Evolutionary conservation across 2,888 invertebrate genomes (phyloP), one percentile per base, ranked within the genome.

Genomic region (Leistus spinibarbis): DNA sequence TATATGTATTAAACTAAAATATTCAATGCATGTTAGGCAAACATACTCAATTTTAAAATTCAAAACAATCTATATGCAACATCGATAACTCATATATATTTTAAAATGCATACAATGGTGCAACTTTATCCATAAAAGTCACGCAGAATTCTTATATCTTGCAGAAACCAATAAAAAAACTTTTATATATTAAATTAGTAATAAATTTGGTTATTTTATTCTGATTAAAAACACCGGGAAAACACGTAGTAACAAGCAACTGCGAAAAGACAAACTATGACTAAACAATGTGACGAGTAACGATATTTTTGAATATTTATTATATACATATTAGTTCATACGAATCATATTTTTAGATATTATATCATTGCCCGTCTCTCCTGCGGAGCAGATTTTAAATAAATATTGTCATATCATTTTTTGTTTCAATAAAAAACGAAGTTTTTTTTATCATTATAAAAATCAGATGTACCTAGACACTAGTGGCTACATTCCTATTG

Each of bases 311-410:
- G 40, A 13, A 24, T 24, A 24, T n/a, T n/a, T 24, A 24, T 24
- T 24, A 24, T 24, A 24, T 24, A 24, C 7, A 7, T 24, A 24
- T 7, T 24, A 57, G 13, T n/a, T n/a, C 57, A 57, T 57, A 57
- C 17, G 57, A 7, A 60, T 22, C 19, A 60, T 60, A 60, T 60
- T 60, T 60, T 19, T 60, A 60, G 60, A 60, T 10, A 60, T 60
- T 60, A 19, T 60, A 60, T 60, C 60, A 60, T 60, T 10, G 20
- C n/a, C n/a, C n/a, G n/a, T n/a, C n/a, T 60, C 60, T 60, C 60
- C 60, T 22, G 17, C 60, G 3, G 17, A 60, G 60, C 19, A 40
- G 40, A 40, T 40, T 40, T 40, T 40, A 40, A 40, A 40, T 40
- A 40, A 40, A 40, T 40, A 10, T 40, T 1, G 40, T 13, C 2